These are phyloP conservation scores for Nibea albiflora DNA, from an alignment of 2,113 vertebrate species.

Conservation along the genomic window DNA sequence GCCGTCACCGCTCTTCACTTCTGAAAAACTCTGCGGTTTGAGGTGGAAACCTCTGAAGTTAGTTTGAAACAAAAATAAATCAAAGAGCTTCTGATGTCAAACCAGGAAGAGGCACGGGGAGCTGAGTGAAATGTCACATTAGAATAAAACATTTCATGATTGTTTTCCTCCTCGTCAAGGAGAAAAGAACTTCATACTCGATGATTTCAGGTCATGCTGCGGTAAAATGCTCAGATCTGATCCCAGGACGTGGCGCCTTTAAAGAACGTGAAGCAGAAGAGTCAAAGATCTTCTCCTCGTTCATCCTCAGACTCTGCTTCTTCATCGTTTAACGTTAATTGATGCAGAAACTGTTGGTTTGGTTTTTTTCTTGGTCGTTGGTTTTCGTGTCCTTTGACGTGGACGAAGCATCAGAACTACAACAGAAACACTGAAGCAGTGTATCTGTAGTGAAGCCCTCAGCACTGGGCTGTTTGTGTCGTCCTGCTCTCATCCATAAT, in stretches of 20 bases:
- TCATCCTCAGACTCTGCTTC: too few species aligned
- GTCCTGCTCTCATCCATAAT: slow-evolving; percentile 50
- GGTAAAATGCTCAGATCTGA: too few species aligned
- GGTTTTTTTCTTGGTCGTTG: background rate
- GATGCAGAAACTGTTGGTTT: too few species aligned
- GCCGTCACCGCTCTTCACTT: background rate
- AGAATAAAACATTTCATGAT: background rate
- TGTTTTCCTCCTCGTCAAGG: background rate
- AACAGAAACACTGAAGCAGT: background rate
- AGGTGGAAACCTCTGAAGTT: slow-evolving; percentile 4
- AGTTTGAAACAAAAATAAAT: slow-evolving; percentile 22
- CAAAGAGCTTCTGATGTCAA: slow-evolving; percentile 1
- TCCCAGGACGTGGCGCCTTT: too few species aligned
- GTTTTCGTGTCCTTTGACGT: too few species aligned
- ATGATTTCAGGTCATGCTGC: too few species aligned
- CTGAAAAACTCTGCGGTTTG: background rate
- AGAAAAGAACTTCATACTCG: background rate
- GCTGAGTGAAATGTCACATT: background rate
- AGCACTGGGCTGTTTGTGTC: background rate
- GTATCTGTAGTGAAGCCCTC: slow-evolving; percentile 13
- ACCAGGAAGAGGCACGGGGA: slow-evolving; percentile 1
- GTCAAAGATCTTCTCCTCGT: too few species aligned
- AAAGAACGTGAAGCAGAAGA: too few species aligned
- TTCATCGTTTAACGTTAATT: too few species aligned
- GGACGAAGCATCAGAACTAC: too few species aligned